These are phyloP conservation scores for Probaryconus sp. DNA, from an alignment of 1,140 invertebrate species.

Conservation along the genomic window DNA sequence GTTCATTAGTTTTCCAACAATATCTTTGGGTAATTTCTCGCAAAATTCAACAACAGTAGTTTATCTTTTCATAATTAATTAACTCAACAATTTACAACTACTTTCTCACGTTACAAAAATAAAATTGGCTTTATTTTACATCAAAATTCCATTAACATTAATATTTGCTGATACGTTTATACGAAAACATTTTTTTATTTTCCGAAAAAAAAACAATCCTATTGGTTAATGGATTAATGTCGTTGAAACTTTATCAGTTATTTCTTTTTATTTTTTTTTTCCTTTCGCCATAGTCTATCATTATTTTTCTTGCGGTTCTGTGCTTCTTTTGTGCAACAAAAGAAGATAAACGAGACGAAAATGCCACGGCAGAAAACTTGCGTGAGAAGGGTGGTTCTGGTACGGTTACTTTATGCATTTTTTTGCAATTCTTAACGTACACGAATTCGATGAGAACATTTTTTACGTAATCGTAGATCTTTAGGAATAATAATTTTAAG, in stretches of 20 bases:
- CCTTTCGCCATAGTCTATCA: constrained; percentile 15
- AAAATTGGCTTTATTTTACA: no score
- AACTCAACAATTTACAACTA: no score
- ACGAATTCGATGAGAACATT: constrained; percentile 5
- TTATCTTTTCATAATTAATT: constrained; percentile 1
- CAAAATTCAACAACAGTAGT: not conserved
- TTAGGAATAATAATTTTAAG: no score
- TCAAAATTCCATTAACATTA: no score
- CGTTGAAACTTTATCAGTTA: not conserved
- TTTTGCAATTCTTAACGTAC: constrained; percentile 2
- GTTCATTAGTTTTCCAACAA: not conserved
- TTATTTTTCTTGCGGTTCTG: constrained; percentile 3
- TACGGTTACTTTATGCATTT: constrained; percentile 4
- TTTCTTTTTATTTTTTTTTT: not conserved
- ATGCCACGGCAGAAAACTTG: constrained; percentile 12
- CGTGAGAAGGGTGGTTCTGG: not conserved
- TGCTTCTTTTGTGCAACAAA: constrained; percentile 7
- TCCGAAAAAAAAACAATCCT: no score
- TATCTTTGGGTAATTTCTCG: not conserved
- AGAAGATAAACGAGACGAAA: constrained; percentile 37
- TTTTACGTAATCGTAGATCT: constrained; percentile 4
- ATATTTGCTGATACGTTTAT: no score
- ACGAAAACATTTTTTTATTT: no score
- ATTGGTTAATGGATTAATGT: no score
- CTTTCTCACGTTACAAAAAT: no score